phyloP scores from a whole-genome alignment of 2,888 invertebrate species.

The Chrysolina americana region DNA sequence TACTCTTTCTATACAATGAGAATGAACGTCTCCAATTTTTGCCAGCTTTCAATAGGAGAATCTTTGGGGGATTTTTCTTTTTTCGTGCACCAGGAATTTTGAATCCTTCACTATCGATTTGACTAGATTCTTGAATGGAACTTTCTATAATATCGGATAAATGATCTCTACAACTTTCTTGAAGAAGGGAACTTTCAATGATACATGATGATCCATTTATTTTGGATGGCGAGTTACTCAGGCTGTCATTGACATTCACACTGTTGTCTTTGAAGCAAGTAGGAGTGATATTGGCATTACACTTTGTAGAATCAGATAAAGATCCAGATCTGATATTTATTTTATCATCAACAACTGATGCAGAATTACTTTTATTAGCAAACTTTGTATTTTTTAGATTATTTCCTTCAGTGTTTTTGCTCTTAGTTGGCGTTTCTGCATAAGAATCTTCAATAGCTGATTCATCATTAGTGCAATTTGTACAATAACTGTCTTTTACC shows the following conservation, averaged over 20 bases:
- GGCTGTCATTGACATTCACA: background rate
- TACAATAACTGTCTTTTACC: background rate
- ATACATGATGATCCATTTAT: background rate
- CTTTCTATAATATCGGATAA: slow-evolving; percentile 42
- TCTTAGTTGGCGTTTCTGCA: background rate
- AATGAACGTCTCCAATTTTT: slow-evolving; percentile 80
- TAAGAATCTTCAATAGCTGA: slow-evolving; percentile 15
- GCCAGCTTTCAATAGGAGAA: slow-evolving; percentile 75
- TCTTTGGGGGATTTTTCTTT: slow-evolving; percentile 36
- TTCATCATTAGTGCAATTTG: background rate
- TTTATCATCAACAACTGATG: background rate
- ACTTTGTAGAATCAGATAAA: background rate
- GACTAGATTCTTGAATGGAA: slow-evolving; percentile 32
- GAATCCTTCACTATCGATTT: slow-evolving; percentile 33
- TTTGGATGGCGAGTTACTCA: background rate
- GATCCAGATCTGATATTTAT: background rate
- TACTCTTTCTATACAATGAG: slow-evolving; percentile 70
- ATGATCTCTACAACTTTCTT: slow-evolving; percentile 6
- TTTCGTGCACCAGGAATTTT: slow-evolving; percentile 27
- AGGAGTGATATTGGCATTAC: background rate
- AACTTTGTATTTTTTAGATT: background rate
- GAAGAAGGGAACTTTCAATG: background rate
- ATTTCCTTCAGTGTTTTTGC: background rate
- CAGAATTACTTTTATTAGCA: background rate
- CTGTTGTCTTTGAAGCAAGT: background rate